A percentile compares a stretch with the other conserved stretches of the same genome.
Evolutionary conservation across 2,113 vertebrate genomes (phyloP).

Genomic region (Tursiops truncatus): DNA sequence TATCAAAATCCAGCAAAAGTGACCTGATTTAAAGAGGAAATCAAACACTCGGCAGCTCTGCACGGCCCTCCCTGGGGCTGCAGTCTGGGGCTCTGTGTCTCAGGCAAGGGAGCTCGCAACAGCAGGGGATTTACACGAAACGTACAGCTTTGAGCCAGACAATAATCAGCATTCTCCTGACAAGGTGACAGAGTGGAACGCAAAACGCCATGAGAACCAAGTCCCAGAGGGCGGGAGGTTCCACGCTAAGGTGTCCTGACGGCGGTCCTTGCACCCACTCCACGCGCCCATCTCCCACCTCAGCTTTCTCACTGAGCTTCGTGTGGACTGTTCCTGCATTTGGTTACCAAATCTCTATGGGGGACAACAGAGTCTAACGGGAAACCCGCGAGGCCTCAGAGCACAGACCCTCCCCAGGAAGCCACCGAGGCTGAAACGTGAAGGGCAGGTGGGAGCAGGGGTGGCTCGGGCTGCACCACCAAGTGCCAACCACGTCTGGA

Average conservation of each 20-base stretch:
- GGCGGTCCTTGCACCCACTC: rapidly evolving
- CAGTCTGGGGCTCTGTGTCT: background rate
- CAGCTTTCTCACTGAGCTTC: background rate
- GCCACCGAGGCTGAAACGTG: background rate
- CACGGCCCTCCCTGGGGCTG: rapidly evolving
- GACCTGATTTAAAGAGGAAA: conserved; percentile 22
- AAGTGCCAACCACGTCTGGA: background rate
- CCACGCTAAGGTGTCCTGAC: background rate
- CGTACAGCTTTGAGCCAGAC: rapidly evolving
- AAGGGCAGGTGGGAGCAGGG: background rate
- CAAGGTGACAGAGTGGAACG: background rate
- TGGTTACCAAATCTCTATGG: background rate
- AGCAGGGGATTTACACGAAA: background rate
- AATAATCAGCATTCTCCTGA: background rate
- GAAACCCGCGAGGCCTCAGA: background rate
- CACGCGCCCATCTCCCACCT: background rate
- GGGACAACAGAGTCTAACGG: background rate
- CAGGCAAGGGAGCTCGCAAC: background rate
- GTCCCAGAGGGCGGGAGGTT: background rate
- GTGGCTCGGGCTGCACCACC: background rate
- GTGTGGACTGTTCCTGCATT: background rate
- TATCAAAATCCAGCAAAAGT: background rate
- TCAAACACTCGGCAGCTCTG: background rate
- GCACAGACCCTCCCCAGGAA: background rate
- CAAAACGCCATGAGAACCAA: rapidly evolving